Base-by-base conservation (phyloP, 1,140 invertebrate genomes). In the Trachelipus rathkii region DNA sequence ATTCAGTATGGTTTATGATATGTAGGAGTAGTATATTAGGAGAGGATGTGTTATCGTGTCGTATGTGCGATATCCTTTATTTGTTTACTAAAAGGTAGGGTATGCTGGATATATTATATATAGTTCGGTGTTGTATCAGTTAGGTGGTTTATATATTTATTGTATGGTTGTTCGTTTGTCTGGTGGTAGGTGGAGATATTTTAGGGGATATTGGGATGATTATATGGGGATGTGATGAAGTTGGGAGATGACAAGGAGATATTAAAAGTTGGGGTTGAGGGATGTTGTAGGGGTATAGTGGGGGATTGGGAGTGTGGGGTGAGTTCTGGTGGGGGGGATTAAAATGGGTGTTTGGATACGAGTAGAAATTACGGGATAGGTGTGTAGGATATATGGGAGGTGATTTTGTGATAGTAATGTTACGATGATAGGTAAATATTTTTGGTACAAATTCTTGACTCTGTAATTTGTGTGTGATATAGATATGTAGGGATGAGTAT, bases 301-400 rank as follows among this genome's bases (percentile, higher is more conserved):
- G n/a, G 75, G 70, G 45, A 43, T 24, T 33, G 53, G 68, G 73
- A 10, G 23, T 33, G n/a, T n/a, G 23, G 43, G 70, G 43, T 7
- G 33, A 33, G n/a, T n/a, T n/a, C n/a, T n/a, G 33, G 33, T 33
- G 33, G 33, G 33, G 33, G 79, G 70, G 66, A 69, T 9, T 45
- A 33, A 71, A 44, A 45, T 66, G 45, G 68, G 71, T 21, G 46
- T 44, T 44, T 66, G 68, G 71, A 33, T 44, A 70, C 68, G 68
- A 78, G 71, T 74, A 81, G 77, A 76, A 50, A 81, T 70, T 78
- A 74, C 77, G 73, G 75, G 80, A 74, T 70, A 77, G 76, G 73
- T 94, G 75, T 81, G 80, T 75, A 77, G 76, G 69, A 68, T 77
- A 71, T 74, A 81, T 81, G 80, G 80, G 79, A 77, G 77, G 74